Percentiles rank a stretch among this genome's conserved stretches.
phyloP scores from a whole-genome alignment of 1,140 invertebrate genomes.

The Scaptodrosophila lebanonensis region DNA sequence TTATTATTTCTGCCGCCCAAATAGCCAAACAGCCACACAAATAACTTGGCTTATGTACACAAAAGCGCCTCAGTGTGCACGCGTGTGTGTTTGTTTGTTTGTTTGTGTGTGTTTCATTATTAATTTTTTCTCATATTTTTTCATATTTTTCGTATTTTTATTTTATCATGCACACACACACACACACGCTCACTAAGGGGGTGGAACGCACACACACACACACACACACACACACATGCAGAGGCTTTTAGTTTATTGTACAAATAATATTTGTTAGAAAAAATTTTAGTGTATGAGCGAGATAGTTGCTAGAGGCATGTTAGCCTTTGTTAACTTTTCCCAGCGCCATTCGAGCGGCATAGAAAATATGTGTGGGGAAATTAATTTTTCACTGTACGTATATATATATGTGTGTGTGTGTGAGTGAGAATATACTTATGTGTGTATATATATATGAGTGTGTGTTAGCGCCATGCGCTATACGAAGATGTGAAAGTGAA shows the following conservation, averaged over 20 bases:
- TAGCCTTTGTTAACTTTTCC: too few species aligned
- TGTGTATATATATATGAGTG: too few species aligned
- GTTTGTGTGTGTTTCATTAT: conserved; percentile 65
- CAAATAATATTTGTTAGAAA: conserved; percentile 73
- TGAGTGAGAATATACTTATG: too few species aligned
- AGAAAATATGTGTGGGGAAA: conserved; percentile 35
- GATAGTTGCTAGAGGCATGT: conserved; percentile 58
- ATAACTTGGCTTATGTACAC: conserved; percentile 38
- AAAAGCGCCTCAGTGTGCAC: too few species aligned
- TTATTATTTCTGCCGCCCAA: conserved; percentile 51
- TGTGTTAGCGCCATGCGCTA: conserved; percentile 32
- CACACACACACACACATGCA: conserved; percentile 27
- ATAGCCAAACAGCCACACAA: conserved; percentile 16
- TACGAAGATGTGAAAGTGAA: conserved; percentile 54
- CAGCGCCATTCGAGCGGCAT: too few species aligned
- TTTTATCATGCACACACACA: conserved; percentile 55
- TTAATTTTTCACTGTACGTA: conserved; percentile 65
- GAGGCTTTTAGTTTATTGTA: conserved; percentile 60
- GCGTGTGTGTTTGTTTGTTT: conserved; percentile 19
- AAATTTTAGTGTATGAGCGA: conserved; percentile 49
- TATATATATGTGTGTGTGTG: too few species aligned
- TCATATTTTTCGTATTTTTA: conserved; percentile 73
- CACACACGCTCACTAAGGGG: conserved; percentile 41
- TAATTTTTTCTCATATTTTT: conserved; percentile 70
- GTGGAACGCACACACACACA: conserved; percentile 47